Percentiles rank a stretch among this genome's conserved stretches.
These are phyloP conservation scores for Rhinopomastus cyanomelas DNA, from an alignment of 2,113 vertebrate genomes.

Conservation along the genomic window DNA sequence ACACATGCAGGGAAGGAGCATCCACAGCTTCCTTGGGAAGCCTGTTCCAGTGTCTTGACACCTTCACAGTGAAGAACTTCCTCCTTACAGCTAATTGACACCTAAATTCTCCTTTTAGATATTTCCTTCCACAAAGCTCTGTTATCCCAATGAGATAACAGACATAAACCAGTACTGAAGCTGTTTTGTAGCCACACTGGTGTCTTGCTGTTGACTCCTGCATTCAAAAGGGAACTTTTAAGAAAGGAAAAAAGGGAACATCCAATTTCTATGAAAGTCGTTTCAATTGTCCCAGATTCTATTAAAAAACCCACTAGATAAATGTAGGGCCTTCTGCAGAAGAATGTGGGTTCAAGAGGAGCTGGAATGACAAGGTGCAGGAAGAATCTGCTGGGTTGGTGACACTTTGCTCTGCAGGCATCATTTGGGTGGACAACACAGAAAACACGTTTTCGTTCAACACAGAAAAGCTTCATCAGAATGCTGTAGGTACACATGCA, in stretches of 20 bases:
- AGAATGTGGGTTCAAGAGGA: not conserved
- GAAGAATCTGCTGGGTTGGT: not conserved
- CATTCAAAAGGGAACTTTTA: not conserved
- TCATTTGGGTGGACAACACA: not conserved
- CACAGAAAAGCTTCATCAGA: not conserved
- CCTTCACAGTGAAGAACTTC: no score
- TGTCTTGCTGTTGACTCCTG: not conserved
- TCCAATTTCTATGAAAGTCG: not conserved
- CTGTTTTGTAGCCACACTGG: not conserved
- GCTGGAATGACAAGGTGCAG: not conserved
- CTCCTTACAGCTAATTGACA: no score
- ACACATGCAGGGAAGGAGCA: no score
- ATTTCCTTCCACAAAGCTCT: not conserved
- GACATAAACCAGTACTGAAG: not conserved
- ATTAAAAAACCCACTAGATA: not conserved
- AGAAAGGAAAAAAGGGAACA: not conserved
- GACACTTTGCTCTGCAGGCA: not conserved
- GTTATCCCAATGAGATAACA: not conserved
- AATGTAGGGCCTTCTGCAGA: not conserved
- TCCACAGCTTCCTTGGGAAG: no score
- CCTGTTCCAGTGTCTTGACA: no score
- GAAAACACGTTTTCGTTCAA: not conserved
- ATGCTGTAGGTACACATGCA: not conserved
- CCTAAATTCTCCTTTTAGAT: not conserved
- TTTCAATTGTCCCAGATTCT: not conserved